phyloP scores from a whole-genome alignment of 2,113 vertebrate genomes.

The Leptodactylus fuscus region DNA sequence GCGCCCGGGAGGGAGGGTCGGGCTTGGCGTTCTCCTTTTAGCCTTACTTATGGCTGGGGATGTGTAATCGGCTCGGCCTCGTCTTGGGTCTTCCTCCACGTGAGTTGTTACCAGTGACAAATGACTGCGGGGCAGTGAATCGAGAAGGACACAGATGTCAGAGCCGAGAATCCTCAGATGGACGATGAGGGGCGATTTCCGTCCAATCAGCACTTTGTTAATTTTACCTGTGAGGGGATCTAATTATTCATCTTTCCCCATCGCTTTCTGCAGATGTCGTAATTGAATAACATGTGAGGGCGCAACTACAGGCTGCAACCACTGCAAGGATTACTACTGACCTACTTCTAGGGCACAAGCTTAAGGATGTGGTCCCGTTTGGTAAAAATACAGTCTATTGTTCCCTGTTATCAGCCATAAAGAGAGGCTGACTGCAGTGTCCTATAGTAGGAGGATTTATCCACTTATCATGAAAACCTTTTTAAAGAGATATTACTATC shows the following conservation, averaged over 20 bases:
- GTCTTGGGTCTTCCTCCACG: constrained; percentile 67
- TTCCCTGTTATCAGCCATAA: not conserved
- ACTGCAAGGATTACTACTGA: not conserved
- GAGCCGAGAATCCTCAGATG: constrained; percentile 82
- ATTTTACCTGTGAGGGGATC: constrained; percentile 71
- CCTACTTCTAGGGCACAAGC: not conserved
- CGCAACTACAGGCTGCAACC: too few species aligned
- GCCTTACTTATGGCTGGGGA: constrained; percentile 46
- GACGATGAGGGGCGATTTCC: constrained; percentile 63
- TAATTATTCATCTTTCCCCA: constrained; percentile 74
- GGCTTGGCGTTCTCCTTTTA: not conserved
- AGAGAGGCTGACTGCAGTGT: too few species aligned
- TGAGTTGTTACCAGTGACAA: constrained; percentile 79
- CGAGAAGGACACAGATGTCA: constrained; percentile 99
- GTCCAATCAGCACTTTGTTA: constrained; percentile 78
- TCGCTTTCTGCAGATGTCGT: not conserved
- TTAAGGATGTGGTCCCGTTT: too few species aligned
- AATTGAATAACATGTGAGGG: constrained; percentile 60
- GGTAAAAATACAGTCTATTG: not conserved
- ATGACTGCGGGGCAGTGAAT: constrained; percentile 86
- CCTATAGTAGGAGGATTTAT: too few species aligned
- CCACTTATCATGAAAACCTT: too few species aligned
- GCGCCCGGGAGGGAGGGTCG: too few species aligned
- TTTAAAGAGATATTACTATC: too few species aligned
- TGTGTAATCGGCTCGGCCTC: constrained; percentile 70